phyloP scores from a whole-genome alignment of 2,888 invertebrate genomes.

The Dusona sp. region DNA sequence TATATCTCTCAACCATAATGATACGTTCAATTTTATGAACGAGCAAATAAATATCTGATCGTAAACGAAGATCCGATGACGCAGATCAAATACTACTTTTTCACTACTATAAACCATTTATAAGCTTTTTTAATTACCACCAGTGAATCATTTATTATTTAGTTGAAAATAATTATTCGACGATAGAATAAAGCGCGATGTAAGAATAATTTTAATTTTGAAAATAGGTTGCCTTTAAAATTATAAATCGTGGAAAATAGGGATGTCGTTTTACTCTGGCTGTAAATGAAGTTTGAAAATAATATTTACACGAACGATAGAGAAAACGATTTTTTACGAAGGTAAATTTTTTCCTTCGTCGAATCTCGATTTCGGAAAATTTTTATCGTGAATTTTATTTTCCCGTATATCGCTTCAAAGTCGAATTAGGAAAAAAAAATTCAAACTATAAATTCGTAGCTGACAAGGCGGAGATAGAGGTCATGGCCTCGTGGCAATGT shows the following conservation, averaged over 20 bases:
- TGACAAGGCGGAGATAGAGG: conserved; percentile 1
- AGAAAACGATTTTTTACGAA: neutral
- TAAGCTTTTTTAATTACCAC: neutral
- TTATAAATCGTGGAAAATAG: neutral
- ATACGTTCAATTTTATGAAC: conserved; percentile 6
- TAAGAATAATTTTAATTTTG: neutral
- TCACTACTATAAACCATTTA: neutral
- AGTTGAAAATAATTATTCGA: neutral
- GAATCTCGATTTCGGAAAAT: neutral
- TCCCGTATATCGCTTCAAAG: neutral
- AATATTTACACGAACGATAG: neutral
- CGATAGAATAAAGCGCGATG: neutral
- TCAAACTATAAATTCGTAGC: neutral
- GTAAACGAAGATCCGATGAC: conserved; percentile 10
- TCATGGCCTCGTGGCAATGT: conserved; percentile 1
- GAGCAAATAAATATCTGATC: conserved; percentile 5
- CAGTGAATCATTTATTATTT: neutral
- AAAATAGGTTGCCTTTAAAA: neutral
- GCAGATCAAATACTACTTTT: conserved; percentile 8
- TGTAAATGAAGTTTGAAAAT: neutral
- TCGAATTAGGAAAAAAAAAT: neutral
- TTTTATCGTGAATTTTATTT: neutral
- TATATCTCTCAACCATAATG: neutral
- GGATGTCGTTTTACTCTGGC: neutral
- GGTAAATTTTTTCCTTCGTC: neutral